A percentile compares a stretch with the other conserved stretches of the same genome.
phyloP scores from a whole-genome alignment of 2,113 vertebrate species.

The Aviceda subcristata region DNA sequence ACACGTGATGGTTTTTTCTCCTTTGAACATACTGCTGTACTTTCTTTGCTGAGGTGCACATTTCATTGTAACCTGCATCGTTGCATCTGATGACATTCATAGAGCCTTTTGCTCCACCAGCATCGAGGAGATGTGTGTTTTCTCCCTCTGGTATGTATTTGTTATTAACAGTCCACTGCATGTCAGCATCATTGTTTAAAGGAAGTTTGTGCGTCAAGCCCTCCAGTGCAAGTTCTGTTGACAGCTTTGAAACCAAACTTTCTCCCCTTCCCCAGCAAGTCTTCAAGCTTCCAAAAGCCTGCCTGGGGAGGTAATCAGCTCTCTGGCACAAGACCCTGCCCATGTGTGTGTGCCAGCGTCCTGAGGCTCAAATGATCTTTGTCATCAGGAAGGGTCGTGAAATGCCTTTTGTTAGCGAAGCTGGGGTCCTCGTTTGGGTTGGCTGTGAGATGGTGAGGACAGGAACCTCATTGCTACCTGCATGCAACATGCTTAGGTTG shows the following conservation, averaged over 20 bases:
- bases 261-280: background rate
- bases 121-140: background rate
- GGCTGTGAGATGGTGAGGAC: background rate
- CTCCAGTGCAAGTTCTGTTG: background rate
- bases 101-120: background rate
- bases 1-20: background rate
- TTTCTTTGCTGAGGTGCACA: background rate
- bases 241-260: background rate
- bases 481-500: background rate
- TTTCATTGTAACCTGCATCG: fast-evolving
- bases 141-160: background rate
- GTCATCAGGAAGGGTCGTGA: background rate
- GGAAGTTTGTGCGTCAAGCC: background rate
- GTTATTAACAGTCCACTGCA: background rate
- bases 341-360: background rate
- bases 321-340: background rate
- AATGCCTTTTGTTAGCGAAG: background rate
- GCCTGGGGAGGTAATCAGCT: background rate
- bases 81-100: background rate
- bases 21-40: background rate
- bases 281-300: background rate
- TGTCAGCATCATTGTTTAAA: background rate
- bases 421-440: background rate
- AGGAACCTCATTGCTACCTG: background rate
- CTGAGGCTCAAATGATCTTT: background rate